Evolutionary conservation across 2,888 invertebrate genomes (phyloP).

Genomic region (Pachycephus smyrnensis): DNA sequence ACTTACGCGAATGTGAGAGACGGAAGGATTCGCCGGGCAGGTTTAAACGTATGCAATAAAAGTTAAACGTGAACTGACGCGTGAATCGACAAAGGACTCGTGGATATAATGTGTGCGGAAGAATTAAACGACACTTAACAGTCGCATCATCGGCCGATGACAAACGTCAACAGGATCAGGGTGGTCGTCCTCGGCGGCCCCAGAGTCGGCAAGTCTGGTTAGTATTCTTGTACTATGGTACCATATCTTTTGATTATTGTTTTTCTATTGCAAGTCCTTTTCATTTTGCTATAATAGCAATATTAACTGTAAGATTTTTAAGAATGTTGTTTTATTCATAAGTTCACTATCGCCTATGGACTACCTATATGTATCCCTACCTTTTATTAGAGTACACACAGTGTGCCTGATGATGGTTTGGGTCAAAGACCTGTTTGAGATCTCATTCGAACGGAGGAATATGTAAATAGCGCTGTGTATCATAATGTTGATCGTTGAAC

Average conservation of each 20-base stretch:
- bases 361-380: background rate
- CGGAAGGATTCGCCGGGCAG: background rate
- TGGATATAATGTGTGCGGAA: conserved; percentile 33
- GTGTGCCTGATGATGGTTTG: background rate
- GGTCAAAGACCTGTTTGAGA: background rate
- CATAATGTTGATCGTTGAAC: background rate
- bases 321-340: too few species aligned
- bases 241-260: background rate
- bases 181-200: conserved; percentile 84
- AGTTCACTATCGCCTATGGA: background rate
- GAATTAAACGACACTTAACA: conserved; percentile 48
- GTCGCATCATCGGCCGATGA: conserved; percentile 69
- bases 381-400: background rate
- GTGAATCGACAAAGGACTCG: conserved; percentile 5
- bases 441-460: background rate
- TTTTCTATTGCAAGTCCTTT: too few species aligned
- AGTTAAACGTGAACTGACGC: background rate
- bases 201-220: conserved; percentile 84
- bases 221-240: conserved; percentile 54
- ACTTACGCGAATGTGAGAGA: background rate
- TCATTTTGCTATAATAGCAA: too few species aligned
- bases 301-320: too few species aligned
- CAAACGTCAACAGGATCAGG: conserved; percentile 83
- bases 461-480: background rate
- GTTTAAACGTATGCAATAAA: background rate